Percentiles rank a stretch among this genome's conserved stretches.
These are phyloP conservation scores for Thereva nobilitata DNA, from an alignment of 2,888 invertebrate genomes.

Conservation along the genomic window DNA sequence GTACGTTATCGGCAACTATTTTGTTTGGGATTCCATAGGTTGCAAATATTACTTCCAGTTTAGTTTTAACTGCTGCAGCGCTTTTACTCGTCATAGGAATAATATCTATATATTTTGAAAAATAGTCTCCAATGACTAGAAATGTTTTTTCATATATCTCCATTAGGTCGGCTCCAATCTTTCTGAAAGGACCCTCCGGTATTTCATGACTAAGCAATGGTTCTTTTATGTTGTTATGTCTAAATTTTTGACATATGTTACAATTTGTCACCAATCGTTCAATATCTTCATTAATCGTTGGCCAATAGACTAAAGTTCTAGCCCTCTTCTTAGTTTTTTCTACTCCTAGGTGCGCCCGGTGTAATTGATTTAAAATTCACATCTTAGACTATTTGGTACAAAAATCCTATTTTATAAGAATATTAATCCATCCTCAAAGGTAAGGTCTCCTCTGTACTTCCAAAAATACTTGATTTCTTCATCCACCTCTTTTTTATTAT, in stretches of 20 bases:
- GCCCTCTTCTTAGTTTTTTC: slow-evolving; percentile 37
- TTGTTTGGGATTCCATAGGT: slow-evolving; percentile 43
- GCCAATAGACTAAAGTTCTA: slow-evolving; percentile 30
- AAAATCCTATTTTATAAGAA: slow-evolving; percentile 25
- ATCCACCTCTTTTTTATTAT: not conserved
- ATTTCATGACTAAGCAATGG: slow-evolving; percentile 22
- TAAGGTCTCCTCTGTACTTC: slow-evolving; percentile 18
- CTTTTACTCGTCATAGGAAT: slow-evolving; percentile 5
- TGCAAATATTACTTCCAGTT: slow-evolving; percentile 18
- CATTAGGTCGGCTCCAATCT: slow-evolving; percentile 46
- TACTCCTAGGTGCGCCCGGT: slow-evolving; percentile 21
- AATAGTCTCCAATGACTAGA: slow-evolving; percentile 45
- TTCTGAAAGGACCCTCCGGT: slow-evolving; percentile 36
- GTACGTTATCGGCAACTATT: slow-evolving; percentile 44
- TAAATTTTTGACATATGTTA: slow-evolving; percentile 35
- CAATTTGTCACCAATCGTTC: slow-evolving; percentile 30
- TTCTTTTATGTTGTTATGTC: slow-evolving; percentile 16
- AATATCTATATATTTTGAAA: slow-evolving; percentile 42
- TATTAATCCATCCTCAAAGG: slow-evolving; percentile 12
- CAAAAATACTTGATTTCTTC: slow-evolving; percentile 23
- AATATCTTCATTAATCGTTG: slow-evolving; percentile 25
- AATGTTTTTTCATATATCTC: slow-evolving; percentile 34
- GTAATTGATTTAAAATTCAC: slow-evolving; percentile 12
- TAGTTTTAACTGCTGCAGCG: slow-evolving; percentile 1
- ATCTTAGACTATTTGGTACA: slow-evolving; percentile 6